Base-by-base conservation (phyloP, 2,797 vertebrate genomes). In the Mallotus villosus region DNA sequence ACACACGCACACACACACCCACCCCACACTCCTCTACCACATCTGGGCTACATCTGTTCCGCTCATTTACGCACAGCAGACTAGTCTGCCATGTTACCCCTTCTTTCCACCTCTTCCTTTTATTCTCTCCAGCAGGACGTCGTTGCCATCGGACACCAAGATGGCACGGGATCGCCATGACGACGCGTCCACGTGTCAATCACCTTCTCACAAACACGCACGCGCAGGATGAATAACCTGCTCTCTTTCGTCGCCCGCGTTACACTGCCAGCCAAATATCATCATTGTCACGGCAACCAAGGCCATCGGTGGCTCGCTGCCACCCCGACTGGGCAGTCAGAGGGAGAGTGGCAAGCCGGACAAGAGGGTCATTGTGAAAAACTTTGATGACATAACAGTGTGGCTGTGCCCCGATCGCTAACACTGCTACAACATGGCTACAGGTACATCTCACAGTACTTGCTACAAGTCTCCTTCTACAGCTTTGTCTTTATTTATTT, bases 31-130 rank as follows among this genome's bases (percentile, higher is more conserved):
- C 59, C 53, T 60, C 27, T 24, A 74, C 41, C 79, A 84, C 67
- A 88, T 88, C 91, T 92, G 89, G 80, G 67, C 71, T 81, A 87
- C 77, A 81, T 85, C 85, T 83, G 82, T 79, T 89, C 14, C 69
- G 70, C 75, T 89, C 87, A 76, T 90, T 90, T 82, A 80, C 32
- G 60, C 79, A 78, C 65, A 68, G 63, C 74, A 82, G 70, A 87
- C 75, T 71, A 70, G 41, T 46, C 79, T 74, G 79, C 63, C 29
- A 25, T 66, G 63, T 69, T 60, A 67, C 29, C 34, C 24, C 9
- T 51, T 37, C n/a, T 19, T 60, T 70, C 32, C 59, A 25, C 34
- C 58, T n/a, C 0, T 34, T 14, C 49, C 14, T 32, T 66, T 76
- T 11, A 46, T 5, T 16, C 68, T 29, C 64, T 34, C 37, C 19